A percentile compares a stretch with the other conserved stretches of the same genome.
Evolutionary conservation across 2,113 vertebrate genomes (phyloP).

Genomic region (Protobothrops flavoviridis): DNA sequence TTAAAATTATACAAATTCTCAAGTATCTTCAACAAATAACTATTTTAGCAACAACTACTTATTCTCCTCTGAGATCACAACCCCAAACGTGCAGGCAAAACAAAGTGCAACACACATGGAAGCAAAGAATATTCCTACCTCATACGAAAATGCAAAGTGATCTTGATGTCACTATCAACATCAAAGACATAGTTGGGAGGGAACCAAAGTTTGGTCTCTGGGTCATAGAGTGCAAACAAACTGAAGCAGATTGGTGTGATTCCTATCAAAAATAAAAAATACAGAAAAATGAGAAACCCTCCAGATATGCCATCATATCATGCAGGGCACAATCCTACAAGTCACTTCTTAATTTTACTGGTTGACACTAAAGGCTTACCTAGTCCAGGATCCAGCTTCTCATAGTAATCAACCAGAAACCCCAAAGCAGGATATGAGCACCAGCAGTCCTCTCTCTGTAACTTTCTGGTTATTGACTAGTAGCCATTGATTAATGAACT

Average conservation of each 20-base stretch:
- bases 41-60: neutral
- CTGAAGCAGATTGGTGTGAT: conserved; percentile 83
- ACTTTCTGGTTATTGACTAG: neutral
- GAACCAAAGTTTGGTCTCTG: conserved; percentile 76
- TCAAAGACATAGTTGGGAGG: conserved; percentile 84
- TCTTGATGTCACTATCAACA: conserved; percentile 48
- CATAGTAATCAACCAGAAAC: neutral
- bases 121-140: conserved; percentile 71
- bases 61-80: neutral
- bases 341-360: neutral
- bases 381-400: neutral
- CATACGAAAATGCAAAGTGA: conserved; percentile 81
- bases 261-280: conserved; percentile 64
- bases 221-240: conserved; percentile 85
- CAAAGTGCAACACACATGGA: neutral
- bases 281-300: neutral
- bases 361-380: neutral
- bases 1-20: neutral
- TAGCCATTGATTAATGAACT: neutral
- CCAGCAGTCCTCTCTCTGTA: neutral
- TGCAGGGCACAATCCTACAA: neutral
- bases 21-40: neutral
- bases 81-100: neutral
- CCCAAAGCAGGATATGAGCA: neutral
- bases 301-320: neutral